Evolutionary conservation across 2,797 vertebrate species (phyloP).

Genomic region (Podarcis siculus): DNA sequence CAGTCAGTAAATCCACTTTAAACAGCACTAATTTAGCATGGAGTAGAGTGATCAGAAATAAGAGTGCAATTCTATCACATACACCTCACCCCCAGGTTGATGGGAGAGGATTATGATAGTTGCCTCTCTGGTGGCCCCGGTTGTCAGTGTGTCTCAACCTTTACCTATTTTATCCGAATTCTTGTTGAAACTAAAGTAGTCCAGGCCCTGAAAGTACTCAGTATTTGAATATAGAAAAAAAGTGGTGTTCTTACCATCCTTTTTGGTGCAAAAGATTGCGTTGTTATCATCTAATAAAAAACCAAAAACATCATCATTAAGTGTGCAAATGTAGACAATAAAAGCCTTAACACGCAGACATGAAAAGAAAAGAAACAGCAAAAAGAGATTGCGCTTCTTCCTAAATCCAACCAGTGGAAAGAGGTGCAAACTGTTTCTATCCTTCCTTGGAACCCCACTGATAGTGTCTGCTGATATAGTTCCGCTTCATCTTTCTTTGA

Average conservation of each 20-base stretch:
- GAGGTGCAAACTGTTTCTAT: not conserved
- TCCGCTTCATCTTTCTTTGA: not conserved
- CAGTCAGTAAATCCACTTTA: not conserved
- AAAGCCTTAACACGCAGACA: slow-evolving; percentile 2
- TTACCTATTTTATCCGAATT: not conserved
- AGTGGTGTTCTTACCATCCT: slow-evolving; percentile 79
- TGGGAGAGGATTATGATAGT: not conserved
- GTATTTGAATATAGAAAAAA: not conserved
- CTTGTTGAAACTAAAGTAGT: not conserved
- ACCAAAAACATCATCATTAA: slow-evolving; percentile 14
- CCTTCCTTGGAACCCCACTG: not conserved
- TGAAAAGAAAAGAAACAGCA: not conserved
- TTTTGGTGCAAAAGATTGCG: slow-evolving; percentile 72
- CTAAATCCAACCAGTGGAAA: not conserved
- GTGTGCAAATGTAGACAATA: not conserved
- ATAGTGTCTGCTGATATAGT: not conserved
- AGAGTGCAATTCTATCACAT: not conserved
- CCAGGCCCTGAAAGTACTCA: not conserved
- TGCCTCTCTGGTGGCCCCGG: not conserved
- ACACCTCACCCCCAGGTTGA: not conserved
- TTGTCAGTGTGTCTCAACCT: not conserved
- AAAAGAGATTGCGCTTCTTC: not conserved
- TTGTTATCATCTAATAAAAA: slow-evolving; percentile 79
- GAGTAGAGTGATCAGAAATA: not conserved
- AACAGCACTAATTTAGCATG: not conserved